Evolutionary conservation across 2,797 vertebrate species (phyloP), one percentile per base, ranked within the genome.

Genomic region (Dromococcyx pavoninus): DNA sequence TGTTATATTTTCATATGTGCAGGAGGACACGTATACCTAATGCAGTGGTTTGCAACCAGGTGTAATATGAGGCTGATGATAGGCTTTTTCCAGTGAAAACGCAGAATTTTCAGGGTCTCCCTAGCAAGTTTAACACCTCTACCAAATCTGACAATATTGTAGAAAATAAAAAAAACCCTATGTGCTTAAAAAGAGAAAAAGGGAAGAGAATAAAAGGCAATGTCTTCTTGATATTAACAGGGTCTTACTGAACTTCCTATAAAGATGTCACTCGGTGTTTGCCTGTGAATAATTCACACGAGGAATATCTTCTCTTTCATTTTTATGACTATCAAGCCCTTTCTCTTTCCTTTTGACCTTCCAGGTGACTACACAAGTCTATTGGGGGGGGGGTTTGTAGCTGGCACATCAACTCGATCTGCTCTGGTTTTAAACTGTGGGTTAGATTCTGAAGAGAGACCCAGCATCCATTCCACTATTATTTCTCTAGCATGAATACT

Each of bases 1-100:
- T 13, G 0, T 10, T 35, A 71, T 22, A 19, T n/a, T 54, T 71
- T 61, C 11, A 3, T 25, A 3, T 2, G 9, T 35, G 1, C 33
- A 35, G 60, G 61, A 88, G 70, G 60, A 66, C 41, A 17, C 11
- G 1, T 8, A 18, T 6, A 76, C 13, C 28, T 23, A 71, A 17
- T 1, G 1, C 21, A 17, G 43, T 33, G 19, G 27, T 74, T 86
- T 74, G 61, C 43, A 85, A 8, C 30, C 27, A 9, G 7, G n/a
- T 33, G 13, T 39, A 48, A 35, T 48, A 17, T 7, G 11, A 61
- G 53, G 33, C 57, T 23, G 39, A 25, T 43, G 39, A 25, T 43
- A 10, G 32, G 11, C 6, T 67, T 88, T 91, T 74, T 27, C 41
- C 16, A 33, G n/a, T 33, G 67, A 65, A 82, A 95, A 66, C 32